Evolutionary conservation across 2,797 vertebrate species (phyloP).

Genomic region (Pseudochirops corinnae): DNA sequence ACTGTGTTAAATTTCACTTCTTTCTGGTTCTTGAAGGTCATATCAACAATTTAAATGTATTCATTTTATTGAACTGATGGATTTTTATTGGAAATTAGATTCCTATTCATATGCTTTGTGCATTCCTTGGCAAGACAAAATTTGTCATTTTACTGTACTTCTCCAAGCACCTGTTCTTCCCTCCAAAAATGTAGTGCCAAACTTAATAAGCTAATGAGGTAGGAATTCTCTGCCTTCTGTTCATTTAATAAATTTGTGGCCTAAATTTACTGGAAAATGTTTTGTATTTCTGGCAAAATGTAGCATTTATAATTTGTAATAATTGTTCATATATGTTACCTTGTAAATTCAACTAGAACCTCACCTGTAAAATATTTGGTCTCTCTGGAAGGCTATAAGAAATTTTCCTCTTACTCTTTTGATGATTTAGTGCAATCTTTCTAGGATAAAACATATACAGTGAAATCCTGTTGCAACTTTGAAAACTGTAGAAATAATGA

Average conservation of each 20-base stretch:
- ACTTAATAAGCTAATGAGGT: constrained; percentile 72
- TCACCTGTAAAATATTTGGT: background rate
- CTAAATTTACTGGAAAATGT: constrained; percentile 54
- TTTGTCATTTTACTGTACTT: background rate
- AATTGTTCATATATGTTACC: constrained; percentile 9
- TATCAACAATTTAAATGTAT: constrained; percentile 32
- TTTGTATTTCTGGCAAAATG: constrained; percentile 60
- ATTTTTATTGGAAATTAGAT: constrained; percentile 34
- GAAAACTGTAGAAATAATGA: background rate
- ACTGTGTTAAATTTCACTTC: background rate
- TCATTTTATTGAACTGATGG: constrained; percentile 39
- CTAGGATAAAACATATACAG: background rate
- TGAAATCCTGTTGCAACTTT: background rate
- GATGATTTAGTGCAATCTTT: background rate
- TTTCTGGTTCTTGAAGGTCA: constrained; percentile 49
- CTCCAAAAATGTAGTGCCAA: constrained; percentile 55
- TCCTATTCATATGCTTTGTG: fast-evolving
- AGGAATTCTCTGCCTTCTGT: constrained; percentile 65
- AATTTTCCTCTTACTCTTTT: constrained; percentile 44
- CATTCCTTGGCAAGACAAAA: constrained; percentile 51
- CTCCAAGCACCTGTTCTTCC: constrained; percentile 69
- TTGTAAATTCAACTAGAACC: constrained; percentile 40
- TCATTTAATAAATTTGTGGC: constrained; percentile 59
- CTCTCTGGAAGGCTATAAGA: background rate
- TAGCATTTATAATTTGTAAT: constrained; percentile 33